Conservation (phyloP, 1,140 invertebrate genomes). For the Hylaeus anthracinus region DNA sequence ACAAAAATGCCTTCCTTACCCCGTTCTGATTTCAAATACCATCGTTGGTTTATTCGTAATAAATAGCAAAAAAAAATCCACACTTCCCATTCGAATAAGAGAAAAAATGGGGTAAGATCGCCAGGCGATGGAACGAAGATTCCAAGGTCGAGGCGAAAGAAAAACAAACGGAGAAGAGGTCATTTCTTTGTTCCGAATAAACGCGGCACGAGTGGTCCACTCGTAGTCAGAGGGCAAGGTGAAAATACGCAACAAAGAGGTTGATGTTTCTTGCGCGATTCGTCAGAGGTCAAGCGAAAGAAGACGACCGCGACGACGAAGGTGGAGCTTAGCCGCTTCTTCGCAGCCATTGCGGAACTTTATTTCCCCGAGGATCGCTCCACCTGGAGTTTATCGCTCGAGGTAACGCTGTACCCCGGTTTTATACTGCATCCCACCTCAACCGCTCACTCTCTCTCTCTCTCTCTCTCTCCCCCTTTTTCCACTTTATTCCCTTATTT, state of each 20-base stretch:
- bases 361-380: slow-evolving; percentile 72
- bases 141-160: neutral
- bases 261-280: slow-evolving; percentile 46
- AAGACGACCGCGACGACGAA: slow-evolving; percentile 32
- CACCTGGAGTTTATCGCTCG: slow-evolving; percentile 65
- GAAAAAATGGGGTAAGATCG: too few relatives aligned
- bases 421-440: slow-evolving; percentile 28
- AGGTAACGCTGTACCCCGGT: slow-evolving; percentile 49
- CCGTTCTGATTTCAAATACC: too few relatives aligned
- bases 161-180: neutral
- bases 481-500: slow-evolving; percentile 20
- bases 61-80: too few relatives aligned
- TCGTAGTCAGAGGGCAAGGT: neutral
- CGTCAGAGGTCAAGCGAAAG: slow-evolving; percentile 56
- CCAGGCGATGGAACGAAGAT: too few relatives aligned
- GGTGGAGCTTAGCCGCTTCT: slow-evolving; percentile 45
- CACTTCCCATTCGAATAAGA: too few relatives aligned
- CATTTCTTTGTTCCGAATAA: slow-evolving; percentile 10
- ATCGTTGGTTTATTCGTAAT: too few relatives aligned
- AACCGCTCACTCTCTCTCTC: neutral
- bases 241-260: slow-evolving; percentile 42
- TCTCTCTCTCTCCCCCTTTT: neutral
- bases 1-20: too few relatives aligned
- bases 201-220: neutral
- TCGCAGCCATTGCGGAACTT: slow-evolving; percentile 64